phyloP scores from a whole-genome alignment of 2,113 vertebrate genomes.

The Pedetes capensis region DNA sequence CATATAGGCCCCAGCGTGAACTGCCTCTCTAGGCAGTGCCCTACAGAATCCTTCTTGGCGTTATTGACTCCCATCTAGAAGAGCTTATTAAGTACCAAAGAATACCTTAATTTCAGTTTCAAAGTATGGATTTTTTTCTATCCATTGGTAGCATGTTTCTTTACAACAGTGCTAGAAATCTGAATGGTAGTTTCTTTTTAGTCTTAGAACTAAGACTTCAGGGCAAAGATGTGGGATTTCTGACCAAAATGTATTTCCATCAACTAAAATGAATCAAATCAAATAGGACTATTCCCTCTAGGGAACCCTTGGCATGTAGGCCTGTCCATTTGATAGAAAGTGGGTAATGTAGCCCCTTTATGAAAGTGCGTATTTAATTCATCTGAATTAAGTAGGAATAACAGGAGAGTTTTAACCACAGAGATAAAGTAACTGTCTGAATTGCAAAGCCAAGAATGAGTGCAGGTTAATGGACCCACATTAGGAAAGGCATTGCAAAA shows the following conservation, averaged over 20 bases:
- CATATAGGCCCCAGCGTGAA: too few species aligned
- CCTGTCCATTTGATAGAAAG: background rate
- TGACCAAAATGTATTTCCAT: background rate
- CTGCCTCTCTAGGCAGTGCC: too few species aligned
- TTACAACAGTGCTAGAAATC: constrained; percentile 18
- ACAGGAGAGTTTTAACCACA: constrained; percentile 30
- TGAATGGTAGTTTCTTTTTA: background rate
- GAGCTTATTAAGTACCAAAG: background rate
- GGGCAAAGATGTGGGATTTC: background rate
- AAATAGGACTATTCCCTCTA: background rate
- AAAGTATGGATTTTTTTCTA: background rate
- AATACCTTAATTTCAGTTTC: background rate
- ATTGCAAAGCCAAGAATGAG: constrained; percentile 45
- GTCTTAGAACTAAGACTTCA: constrained; percentile 21
- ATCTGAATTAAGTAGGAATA: constrained; percentile 39
- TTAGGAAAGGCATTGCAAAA: constrained; percentile 24
- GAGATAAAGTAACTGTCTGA: constrained; percentile 44
- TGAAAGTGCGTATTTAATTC: constrained; percentile 50
- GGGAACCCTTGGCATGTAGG: background rate
- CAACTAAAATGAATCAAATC: constrained; percentile 17
- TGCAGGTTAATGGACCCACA: background rate
- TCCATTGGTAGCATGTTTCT: background rate
- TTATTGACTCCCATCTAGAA: background rate
- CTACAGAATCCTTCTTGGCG: background rate
- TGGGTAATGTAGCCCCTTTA: constrained; percentile 6